Evolutionary conservation across 1,140 invertebrate genomes (phyloP).

Genomic region (Pseudomyrmex pallidus): DNA sequence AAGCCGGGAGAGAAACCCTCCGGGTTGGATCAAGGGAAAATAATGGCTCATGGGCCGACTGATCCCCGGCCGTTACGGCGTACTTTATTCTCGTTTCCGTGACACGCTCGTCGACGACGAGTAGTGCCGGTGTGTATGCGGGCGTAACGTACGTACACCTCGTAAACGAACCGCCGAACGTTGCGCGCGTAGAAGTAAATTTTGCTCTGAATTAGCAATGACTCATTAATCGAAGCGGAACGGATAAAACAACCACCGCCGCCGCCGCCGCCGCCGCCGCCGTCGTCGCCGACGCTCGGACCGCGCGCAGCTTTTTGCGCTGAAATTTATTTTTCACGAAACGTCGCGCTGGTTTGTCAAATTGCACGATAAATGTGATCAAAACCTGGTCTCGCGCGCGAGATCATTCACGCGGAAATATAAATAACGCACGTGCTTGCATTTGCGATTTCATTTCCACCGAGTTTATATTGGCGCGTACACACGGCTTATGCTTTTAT

Average conservation of each 20-base stretch:
- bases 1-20: slow-evolving; percentile 16
- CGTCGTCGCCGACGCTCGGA: neutral
- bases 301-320: slow-evolving; percentile 1
- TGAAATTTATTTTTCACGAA: slow-evolving; percentile 42
- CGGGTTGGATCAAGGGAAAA: slow-evolving; percentile 64
- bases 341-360: slow-evolving; percentile 29
- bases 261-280: too few relatives aligned
- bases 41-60: slow-evolving; percentile 58
- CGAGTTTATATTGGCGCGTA: slow-evolving; percentile 25
- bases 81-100: slow-evolving; percentile 61
- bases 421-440: slow-evolving; percentile 31
- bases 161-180: slow-evolving; percentile 36
- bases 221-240: slow-evolving; percentile 49
- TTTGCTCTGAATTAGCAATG: slow-evolving; percentile 55
- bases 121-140: neutral
- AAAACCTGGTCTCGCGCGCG: slow-evolving; percentile 9
- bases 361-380: slow-evolving; percentile 31
- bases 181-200: slow-evolving; percentile 36
- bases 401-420: slow-evolving; percentile 20
- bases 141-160: slow-evolving; percentile 22
- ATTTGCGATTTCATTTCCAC: slow-evolving; percentile 36
- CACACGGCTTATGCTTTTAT: slow-evolving; percentile 9
- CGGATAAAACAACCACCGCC: slow-evolving; percentile 18
- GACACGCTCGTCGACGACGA: slow-evolving; percentile 51
- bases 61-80: slow-evolving; percentile 51